Base-by-base conservation (phyloP, 2,888 invertebrate genomes). In the Caenorhabditis zanzibari region DNA sequence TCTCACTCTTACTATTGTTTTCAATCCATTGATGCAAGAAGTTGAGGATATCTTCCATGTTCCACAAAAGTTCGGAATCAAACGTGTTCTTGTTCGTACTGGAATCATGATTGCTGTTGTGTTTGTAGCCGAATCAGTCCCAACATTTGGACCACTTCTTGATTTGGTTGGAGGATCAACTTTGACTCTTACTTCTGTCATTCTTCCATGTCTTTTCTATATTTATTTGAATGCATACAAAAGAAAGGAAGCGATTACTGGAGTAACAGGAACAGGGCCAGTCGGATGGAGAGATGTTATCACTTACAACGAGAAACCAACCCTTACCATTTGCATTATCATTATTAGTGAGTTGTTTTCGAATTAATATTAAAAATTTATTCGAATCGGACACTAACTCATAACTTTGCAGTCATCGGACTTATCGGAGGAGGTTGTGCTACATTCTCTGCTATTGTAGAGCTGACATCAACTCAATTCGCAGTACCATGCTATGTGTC, bases 11-110 rank as follows among this genome's bases (percentile, higher is more conserved):
- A 90, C 90, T 12, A 89, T 91, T 54, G 90, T 91, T 52, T 88
- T 90, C 81, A 91, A 91, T 61, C 91, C 91, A 10, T 59, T 91
- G 32, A 91, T 86, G 69, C 91, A 91, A 81, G 90, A 90, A 72
- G 86, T 90, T 58, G 91, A 91, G 69, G 90, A 91, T 54, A 44
- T 91, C 9, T 88, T 91, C 84, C 75, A 84, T 7, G 87, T 90
- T 7, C 91, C 91, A 10, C 90, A 91, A 35, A 81, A 85, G 28
- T 89, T 89, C 59, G 77, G 88, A 61, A 58, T 84, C 52, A 85
- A 89, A 69, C 86, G 91, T 26, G 88, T 89, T 7, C 16, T 88
- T 28, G 86, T 90, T 59, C 88, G 91, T 47, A 86, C 87, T 14
- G 77, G 82, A 19, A 88, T 90, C 73, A 86, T 90, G 88, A 81